A percentile compares a stretch with the other conserved stretches of the same genome.
phyloP scores from a whole-genome alignment of 2,797 vertebrate genomes.

The Furcifer pardalis region DNA sequence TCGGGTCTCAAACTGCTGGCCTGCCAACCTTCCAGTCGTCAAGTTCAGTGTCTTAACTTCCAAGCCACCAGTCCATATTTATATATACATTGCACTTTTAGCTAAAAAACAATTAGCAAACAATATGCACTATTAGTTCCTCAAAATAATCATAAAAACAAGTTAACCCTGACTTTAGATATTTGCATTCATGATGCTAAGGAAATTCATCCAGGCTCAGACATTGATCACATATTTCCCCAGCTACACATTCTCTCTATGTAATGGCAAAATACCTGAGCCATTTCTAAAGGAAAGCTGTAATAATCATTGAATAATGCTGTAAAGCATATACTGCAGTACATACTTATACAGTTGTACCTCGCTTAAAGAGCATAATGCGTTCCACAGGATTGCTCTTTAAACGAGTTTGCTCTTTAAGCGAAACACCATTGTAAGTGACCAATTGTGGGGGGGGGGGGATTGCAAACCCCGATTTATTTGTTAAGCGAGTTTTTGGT shows the following conservation, averaged over 20 bases:
- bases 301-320: not conserved
- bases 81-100: not conserved
- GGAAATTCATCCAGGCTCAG: not conserved
- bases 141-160: not conserved
- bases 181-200: not conserved
- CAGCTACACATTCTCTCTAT: not conserved
- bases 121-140: not conserved
- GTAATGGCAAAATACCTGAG: not conserved
- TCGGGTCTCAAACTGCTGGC: too few species aligned
- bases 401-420: too few species aligned
- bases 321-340: not conserved
- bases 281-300: not conserved
- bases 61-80: too few species aligned
- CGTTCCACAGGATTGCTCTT: too few species aligned
- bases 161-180: not conserved
- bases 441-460: too few species aligned
- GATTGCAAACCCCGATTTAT: too few species aligned
- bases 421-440: too few species aligned
- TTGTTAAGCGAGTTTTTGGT: too few species aligned
- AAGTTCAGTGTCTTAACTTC: too few species aligned
- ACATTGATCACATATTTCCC: not conserved
- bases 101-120: not conserved
- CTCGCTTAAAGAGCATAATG: too few species aligned
- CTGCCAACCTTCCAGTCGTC: too few species aligned
- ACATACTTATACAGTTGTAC: too few species aligned